Percentiles rank a stretch among this genome's conserved stretches.
Evolutionary conservation across 2,797 vertebrate species (phyloP).

Genomic region (Arrhamphus sclerolepis): DNA sequence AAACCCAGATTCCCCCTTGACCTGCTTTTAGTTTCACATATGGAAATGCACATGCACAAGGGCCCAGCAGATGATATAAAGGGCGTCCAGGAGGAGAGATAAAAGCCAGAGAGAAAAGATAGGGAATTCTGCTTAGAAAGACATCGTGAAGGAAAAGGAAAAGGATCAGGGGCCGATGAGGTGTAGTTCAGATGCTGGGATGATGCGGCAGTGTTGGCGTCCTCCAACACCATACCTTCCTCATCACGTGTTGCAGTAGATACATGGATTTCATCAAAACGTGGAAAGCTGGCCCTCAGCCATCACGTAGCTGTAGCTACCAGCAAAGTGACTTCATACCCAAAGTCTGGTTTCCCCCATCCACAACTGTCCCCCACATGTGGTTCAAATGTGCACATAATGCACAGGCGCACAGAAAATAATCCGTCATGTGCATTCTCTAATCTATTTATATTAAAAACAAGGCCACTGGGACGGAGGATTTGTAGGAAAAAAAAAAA

Average conservation of each 20-base stretch:
- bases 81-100: background rate
- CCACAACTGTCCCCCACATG: conserved; percentile 38
- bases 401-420: conserved; percentile 7
- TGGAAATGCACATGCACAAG: conserved; percentile 17
- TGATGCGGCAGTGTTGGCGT: conserved; percentile 54
- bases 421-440: background rate
- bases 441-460: conserved; percentile 27
- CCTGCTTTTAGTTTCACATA: conserved; percentile 33
- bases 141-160: conserved; percentile 8
- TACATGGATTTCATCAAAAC: conserved; percentile 68
- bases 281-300: conserved; percentile 57
- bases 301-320: conserved; percentile 44
- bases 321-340: conserved; percentile 63
- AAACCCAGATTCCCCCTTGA: conserved; percentile 9
- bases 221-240: conserved; percentile 56
- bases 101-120: conserved; percentile 6
- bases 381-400: conserved; percentile 43
- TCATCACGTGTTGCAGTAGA: conserved; percentile 60
- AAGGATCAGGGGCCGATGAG: conserved; percentile 29
- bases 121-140: conserved; percentile 3
- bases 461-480: conserved; percentile 1
- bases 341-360: conserved; percentile 36
- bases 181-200: conserved; percentile 23
- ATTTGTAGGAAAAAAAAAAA: too few relatives aligned
- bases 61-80: background rate